These are phyloP conservation scores for Lepidonotus clava DNA, from an alignment of 2,888 invertebrate species.

Conservation along the genomic window DNA sequence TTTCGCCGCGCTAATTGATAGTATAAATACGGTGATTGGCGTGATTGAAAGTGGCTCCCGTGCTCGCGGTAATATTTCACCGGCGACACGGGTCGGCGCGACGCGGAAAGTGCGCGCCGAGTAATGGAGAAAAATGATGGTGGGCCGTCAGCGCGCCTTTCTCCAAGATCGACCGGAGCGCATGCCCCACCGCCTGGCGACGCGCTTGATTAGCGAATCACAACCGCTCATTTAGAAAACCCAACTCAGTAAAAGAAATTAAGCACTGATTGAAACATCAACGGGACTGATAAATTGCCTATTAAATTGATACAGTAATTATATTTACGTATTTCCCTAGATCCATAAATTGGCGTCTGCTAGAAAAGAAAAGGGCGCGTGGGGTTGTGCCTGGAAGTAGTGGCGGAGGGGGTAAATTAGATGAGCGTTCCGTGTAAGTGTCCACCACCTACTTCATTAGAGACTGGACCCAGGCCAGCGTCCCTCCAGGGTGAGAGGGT, in stretches of 20 bases:
- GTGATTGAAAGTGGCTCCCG: slow-evolving; percentile 39
- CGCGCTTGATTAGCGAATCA: slow-evolving; percentile 45
- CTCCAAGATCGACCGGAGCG: slow-evolving; percentile 2
- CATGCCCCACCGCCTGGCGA: not conserved
- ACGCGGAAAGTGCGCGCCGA: not conserved
- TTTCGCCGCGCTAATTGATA: slow-evolving; percentile 56
- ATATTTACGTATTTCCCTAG: slow-evolving; percentile 55
- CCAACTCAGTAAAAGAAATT: slow-evolving; percentile 51
- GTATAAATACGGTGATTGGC: slow-evolving; percentile 56
- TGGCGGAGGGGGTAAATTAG: slow-evolving; percentile 1
- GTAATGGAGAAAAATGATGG: slow-evolving; percentile 53
- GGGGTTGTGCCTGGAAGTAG: not conserved
- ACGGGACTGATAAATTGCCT: slow-evolving; percentile 50
- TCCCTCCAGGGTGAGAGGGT: not conserved
- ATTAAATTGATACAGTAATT: slow-evolving; percentile 57
- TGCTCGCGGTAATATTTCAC: slow-evolving; percentile 48
- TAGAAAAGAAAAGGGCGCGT: not conserved
- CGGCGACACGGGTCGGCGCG: not conserved
- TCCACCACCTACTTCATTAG: slow-evolving; percentile 30
- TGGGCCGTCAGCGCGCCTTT: slow-evolving; percentile 20
- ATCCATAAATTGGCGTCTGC: not conserved
- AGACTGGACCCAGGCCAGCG: not conserved
- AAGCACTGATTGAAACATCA: slow-evolving; percentile 48
- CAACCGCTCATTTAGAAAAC: slow-evolving; percentile 36
- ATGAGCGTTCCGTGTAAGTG: slow-evolving; percentile 4